phyloP scores from a whole-genome alignment of 2,113 vertebrate species.

The Aramus guarauna region DNA sequence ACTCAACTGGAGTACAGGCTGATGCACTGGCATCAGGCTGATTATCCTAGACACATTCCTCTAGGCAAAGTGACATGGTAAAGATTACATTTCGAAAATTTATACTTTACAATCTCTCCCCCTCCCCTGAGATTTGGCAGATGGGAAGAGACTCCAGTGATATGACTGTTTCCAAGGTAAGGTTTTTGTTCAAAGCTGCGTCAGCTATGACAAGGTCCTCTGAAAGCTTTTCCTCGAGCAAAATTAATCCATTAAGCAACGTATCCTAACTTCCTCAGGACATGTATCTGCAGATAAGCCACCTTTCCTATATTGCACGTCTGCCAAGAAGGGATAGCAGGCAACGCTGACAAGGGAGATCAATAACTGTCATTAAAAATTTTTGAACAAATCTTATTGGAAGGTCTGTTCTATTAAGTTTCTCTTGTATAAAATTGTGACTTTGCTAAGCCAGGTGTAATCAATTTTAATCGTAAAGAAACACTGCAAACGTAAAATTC shows the following conservation, averaged over 20 bases:
- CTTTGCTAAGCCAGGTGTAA: background rate
- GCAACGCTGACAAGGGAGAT: background rate
- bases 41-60: background rate
- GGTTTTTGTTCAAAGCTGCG: background rate
- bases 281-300: background rate
- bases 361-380: constrained; percentile 20
- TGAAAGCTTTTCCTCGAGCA: constrained; percentile 14
- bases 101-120: background rate
- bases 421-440: background rate
- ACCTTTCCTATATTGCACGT: background rate
- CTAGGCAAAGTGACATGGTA: background rate
- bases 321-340: background rate
- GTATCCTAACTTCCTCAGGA: background rate
- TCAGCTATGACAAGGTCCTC: constrained; percentile 1
- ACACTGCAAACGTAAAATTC: background rate
- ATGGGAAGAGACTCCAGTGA: background rate
- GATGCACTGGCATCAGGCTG: background rate
- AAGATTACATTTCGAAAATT: background rate
- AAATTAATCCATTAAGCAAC: constrained; percentile 41
- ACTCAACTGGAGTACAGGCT: background rate
- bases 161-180: background rate
- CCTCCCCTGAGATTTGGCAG: background rate
- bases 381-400: background rate
- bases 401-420: constrained; percentile 1
- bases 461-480: background rate